Conservation (phyloP, 1,140 invertebrate species). For the Diorhabda elongata region DNA sequence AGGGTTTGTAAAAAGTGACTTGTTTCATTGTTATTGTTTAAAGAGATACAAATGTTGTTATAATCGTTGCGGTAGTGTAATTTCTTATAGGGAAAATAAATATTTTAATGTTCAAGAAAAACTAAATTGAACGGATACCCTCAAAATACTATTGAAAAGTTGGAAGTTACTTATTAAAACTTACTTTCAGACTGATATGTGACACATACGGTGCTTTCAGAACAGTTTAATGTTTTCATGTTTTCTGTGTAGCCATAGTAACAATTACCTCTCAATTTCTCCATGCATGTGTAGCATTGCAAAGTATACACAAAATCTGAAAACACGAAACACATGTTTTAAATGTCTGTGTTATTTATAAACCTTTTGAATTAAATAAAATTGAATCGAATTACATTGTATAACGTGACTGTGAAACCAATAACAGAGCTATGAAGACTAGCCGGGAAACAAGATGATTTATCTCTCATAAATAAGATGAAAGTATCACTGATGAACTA, state of each 20-base stretch:
- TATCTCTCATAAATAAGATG: too few relatives aligned
- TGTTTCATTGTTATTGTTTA: background rate
- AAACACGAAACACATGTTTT: too few relatives aligned
- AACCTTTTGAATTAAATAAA: too few relatives aligned
- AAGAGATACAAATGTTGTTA: background rate
- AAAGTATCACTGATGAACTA: too few relatives aligned
- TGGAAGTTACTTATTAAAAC: background rate
- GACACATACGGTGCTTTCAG: background rate
- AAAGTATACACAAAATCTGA: too few relatives aligned
- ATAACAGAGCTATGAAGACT: too few relatives aligned
- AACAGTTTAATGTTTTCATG: background rate
- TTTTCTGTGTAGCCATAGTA: background rate
- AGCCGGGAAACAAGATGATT: too few relatives aligned
- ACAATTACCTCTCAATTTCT: background rate
- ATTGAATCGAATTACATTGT: too few relatives aligned
- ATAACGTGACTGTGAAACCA: too few relatives aligned
- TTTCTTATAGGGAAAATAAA: background rate
- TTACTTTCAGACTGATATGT: background rate
- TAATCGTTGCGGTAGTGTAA: background rate
- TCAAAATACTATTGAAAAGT: too few relatives aligned
- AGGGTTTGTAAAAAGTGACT: background rate
- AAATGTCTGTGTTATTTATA: too few relatives aligned
- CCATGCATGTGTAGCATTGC: background rate
- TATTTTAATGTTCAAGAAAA: background rate
- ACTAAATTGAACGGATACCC: background rate